Evolutionary conservation across 1,140 invertebrate genomes (phyloP), one percentile per base, ranked within the genome.

Genomic region (Drosophila ironensis): DNA sequence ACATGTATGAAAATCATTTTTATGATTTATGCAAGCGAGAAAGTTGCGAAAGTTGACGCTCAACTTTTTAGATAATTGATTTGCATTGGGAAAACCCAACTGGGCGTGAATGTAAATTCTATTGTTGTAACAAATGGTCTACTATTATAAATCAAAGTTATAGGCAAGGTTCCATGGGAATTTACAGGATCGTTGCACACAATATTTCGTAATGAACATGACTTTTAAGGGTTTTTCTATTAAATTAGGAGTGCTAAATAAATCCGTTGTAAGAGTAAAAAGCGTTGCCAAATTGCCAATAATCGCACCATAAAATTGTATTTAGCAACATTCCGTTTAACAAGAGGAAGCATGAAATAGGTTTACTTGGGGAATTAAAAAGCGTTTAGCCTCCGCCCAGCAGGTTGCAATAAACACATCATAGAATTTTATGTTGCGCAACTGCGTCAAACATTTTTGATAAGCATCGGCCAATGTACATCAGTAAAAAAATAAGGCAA

Each of bases 371-470:
- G 4, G 14, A 8, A 5, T 37, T 37, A 16, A 4, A 8, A 8
- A 17, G 2, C 16, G 12, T 17, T 37, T 17, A 2, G 22, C 11
- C 16, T 1, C 9, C 9, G 4, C 20, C 14, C 12, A 44, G 8
- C 38, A 11, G 9, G 27, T 12, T 33, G 3, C 28, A 64, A 44
- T 54, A 66, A 53, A 66, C 61, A 75, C 27, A 48, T 48, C 53
- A 28, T 40, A 52, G 24, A 48, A 40, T 60, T 77, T 77, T 72
- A 54, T 77, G 42, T 6, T 44, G 42, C 12, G 53, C 51, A 72
- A 84, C 69, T 69, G 77, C 51, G 57, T 72, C 56, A 82, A 77
- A 47, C 57, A 69, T 60, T 77, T 69, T 44, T 45, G 78, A 82
- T 84, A 82, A 66, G 53, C 41, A 82, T 82, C 77, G 24, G 52